Evolutionary conservation across 2,888 invertebrate species (phyloP).

Genomic region (Tuta absoluta): DNA sequence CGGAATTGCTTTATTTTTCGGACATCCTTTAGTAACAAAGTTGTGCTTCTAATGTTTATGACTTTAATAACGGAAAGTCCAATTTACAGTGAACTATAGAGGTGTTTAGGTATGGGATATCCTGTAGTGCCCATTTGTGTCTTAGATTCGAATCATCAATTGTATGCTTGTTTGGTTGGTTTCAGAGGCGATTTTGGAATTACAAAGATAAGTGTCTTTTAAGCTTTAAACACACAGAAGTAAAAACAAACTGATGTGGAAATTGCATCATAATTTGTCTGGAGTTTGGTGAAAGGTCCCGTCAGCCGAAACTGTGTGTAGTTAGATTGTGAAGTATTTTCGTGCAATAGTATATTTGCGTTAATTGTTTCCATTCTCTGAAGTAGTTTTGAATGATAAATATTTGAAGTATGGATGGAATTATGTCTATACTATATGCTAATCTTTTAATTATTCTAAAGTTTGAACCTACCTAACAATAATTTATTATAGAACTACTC

Average conservation of each 20-base stretch:
- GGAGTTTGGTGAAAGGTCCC: neutral
- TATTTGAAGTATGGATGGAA: neutral
- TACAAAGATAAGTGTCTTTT: too few relatives aligned
- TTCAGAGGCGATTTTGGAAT: neutral
- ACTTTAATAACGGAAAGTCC: conserved; percentile 26
- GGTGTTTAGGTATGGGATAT: conserved; percentile 19
- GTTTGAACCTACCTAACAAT: too few relatives aligned
- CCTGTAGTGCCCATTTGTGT: conserved; percentile 9
- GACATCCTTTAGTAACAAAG: neutral
- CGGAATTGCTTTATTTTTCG: too few relatives aligned
- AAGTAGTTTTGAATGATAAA: neutral
- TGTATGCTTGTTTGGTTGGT: neutral
- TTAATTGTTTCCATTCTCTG: conserved; percentile 6
- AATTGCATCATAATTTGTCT: neutral
- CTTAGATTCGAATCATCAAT: conserved; percentile 34
- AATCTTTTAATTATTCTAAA: too few relatives aligned
- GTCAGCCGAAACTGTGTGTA: conserved; percentile 5
- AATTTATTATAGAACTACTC: too few relatives aligned
- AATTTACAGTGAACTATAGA: conserved; percentile 34
- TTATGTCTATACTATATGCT: conserved; percentile 8
- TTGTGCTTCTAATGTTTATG: neutral
- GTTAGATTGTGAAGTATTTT: conserved; percentile 37
- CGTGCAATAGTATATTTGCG: conserved; percentile 45
- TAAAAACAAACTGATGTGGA: neutral
- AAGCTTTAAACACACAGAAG: too few relatives aligned